These are phyloP conservation scores for Clitarchus hookeri DNA, from an alignment of 2,888 invertebrate genomes.

Conservation along the genomic window DNA sequence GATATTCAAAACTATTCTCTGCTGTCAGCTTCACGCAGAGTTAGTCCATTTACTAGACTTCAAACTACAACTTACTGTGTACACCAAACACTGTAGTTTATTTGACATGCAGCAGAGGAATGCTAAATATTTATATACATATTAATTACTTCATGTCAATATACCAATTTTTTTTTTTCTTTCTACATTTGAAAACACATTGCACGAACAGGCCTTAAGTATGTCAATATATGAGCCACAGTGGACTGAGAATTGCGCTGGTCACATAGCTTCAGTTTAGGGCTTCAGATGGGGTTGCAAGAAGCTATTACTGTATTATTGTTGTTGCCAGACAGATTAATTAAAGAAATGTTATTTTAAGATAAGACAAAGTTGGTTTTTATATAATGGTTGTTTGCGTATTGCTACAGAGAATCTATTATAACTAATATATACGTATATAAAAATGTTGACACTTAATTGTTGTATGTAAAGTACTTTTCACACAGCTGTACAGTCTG, in stretches of 20 bases:
- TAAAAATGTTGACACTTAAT: conserved; percentile 39
- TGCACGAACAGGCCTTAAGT: conserved; percentile 24
- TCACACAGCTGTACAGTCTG: conserved; percentile 33
- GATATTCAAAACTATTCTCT: background rate
- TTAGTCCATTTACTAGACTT: background rate
- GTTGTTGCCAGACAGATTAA: conserved; percentile 32
- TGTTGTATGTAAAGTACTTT: conserved; percentile 37
- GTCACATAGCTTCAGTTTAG: conserved; percentile 6
- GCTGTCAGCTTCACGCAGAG: background rate
- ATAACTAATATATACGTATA: conserved; percentile 37
- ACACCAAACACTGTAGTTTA: background rate
- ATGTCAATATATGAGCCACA: conserved; percentile 20
- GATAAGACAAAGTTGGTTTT: conserved; percentile 31
- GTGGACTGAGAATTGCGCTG: conserved; percentile 19
- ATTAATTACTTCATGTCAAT: background rate
- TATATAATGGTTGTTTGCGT: conserved; percentile 33
- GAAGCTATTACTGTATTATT: conserved; percentile 33
- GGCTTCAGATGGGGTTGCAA: conserved; percentile 30
- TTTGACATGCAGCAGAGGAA: background rate
- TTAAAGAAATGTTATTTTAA: conserved; percentile 35
- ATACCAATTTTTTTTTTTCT: background rate
- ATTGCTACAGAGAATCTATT: conserved; percentile 36
- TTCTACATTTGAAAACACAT: background rate
- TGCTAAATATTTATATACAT: background rate
- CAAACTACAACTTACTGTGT: background rate